Base-by-base conservation (phyloP, 2,888 invertebrate species). In the Drosophila mimica region DNA sequence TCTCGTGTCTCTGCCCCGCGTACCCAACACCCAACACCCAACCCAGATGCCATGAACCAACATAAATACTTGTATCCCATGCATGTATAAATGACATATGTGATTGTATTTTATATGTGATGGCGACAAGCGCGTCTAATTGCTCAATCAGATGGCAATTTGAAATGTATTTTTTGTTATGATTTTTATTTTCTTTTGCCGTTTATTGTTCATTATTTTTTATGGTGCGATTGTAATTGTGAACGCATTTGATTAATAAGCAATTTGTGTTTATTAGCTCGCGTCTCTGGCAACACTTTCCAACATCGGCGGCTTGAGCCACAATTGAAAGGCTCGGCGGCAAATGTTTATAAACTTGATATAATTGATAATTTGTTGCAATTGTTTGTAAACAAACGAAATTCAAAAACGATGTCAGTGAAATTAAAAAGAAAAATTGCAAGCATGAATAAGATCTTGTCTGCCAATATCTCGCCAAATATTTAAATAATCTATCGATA, bases 211-310 rank as follows among this genome's bases (percentile, higher is more conserved):
- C 68, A 60, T 70, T 72, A 8, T 46, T 20, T 70, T 74, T 76
- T 70, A 76, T 82, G 60, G 64, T 65, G 46, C 60, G 68, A 71
- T 76, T 72, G 83, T 56, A 73, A 64, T 76, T 72, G 83, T 70
- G 70, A 64, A 63, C 64, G 70, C 76, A 72, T 82, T 83, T 74
- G 83, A 83, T 81, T 84, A 82, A 83, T 76, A 81, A 81, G 81
- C 82, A 91, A 89, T 82, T 84, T 84, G 81, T 79, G 82, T 82
- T 82, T 74, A 83, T 83, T 83, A 81, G 82, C 82, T 74, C 82
- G 81, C 67, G 78, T 81, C 81, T 73, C 66, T 70, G 70, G 62
- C 81, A 81, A 79, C 81, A 82, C 84, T 82, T 82, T 84, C 84
- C 70, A 82, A 56, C 69, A 59, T 59, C 40, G 33, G 38, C 31